These are phyloP conservation scores for Pachymerium ferrugineum DNA, from an alignment of 2,888 invertebrate genomes.

Conservation along the genomic window DNA sequence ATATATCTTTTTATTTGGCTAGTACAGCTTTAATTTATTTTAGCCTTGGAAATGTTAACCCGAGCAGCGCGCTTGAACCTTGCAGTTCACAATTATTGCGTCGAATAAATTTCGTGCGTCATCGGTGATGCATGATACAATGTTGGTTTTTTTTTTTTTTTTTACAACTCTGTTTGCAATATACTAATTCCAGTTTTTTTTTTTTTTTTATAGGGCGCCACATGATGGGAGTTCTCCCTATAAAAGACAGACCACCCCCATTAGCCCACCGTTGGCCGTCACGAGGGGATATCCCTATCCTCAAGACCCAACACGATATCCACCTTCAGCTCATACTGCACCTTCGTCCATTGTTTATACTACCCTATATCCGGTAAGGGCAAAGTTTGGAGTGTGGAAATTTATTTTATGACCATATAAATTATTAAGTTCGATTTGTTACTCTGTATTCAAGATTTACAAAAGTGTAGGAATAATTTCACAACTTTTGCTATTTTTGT, in stretches of 20 bases:
- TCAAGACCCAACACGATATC: slow-evolving; percentile 31
- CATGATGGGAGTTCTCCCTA: slow-evolving; percentile 35
- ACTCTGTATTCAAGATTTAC: not conserved
- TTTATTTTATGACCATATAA: not conserved
- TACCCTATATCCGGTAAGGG: slow-evolving; percentile 30
- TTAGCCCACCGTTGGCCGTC: slow-evolving; percentile 33
- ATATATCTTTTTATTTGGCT: too few species aligned
- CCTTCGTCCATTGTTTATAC: slow-evolving; percentile 23
- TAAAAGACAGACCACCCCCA: slow-evolving; percentile 33
- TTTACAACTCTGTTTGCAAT: not conserved
- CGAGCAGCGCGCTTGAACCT: not conserved
- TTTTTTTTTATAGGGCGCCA: slow-evolving; percentile 32
- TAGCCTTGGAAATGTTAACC: not conserved
- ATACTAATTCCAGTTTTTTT: not conserved
- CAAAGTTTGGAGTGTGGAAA: not conserved
- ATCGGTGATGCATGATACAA: not conserved
- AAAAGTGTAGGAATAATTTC: too few species aligned
- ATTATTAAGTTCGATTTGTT: not conserved
- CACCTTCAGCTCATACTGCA: slow-evolving; percentile 33
- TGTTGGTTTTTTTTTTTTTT: not conserved
- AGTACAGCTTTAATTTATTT: not conserved
- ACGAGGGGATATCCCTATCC: slow-evolving; percentile 34
- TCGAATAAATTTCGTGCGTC: not conserved
- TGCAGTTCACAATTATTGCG: not conserved
- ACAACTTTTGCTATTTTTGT: too few species aligned